phyloP scores from a whole-genome alignment of 2,888 invertebrate genomes.

The Parascotia fuliginaria region DNA sequence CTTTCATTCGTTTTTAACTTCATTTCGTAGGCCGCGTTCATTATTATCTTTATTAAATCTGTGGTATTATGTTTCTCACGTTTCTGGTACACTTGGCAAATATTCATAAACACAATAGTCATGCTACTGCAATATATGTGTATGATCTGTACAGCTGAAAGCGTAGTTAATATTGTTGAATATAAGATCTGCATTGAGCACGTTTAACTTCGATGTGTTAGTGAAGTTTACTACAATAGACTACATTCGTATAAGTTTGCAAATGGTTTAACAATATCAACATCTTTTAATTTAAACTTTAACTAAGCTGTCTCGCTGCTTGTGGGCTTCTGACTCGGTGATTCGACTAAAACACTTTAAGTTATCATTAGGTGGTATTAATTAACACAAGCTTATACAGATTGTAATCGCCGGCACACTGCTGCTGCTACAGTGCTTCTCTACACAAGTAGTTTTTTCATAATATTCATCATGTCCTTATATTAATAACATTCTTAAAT shows the following conservation, averaged over 20 bases:
- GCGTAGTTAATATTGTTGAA: constrained; percentile 16
- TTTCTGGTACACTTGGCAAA: constrained; percentile 2
- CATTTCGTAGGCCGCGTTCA: constrained; percentile 47
- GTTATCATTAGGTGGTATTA: too few species aligned
- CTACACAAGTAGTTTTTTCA: too few species aligned
- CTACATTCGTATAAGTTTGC: constrained; percentile 13
- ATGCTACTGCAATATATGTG: constrained; percentile 24
- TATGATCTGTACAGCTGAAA: constrained; percentile 2
- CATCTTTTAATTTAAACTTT: too few species aligned
- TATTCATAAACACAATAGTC: constrained; percentile 11
- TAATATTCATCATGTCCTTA: too few species aligned
- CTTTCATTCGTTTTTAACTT: constrained; percentile 48
- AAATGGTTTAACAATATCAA: too few species aligned
- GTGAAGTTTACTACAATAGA: constrained; percentile 14
- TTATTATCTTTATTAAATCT: constrained; percentile 39
- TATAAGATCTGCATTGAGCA: constrained; percentile 25
- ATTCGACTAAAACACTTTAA: too few species aligned
- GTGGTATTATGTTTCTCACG: constrained; percentile 21
- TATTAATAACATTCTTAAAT: too few species aligned
- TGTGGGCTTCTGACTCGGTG: constrained; percentile 1
- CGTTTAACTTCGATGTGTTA: constrained; percentile 13
- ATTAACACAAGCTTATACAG: too few species aligned
- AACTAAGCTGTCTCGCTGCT: constrained; percentile 6
- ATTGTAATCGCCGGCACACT: too few species aligned
- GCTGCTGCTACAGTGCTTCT: too few species aligned